These are phyloP conservation scores for Temnopleurus reevesii DNA, from an alignment of 53 echinoderm and acorn worm genomes.

Conservation along the genomic window DNA sequence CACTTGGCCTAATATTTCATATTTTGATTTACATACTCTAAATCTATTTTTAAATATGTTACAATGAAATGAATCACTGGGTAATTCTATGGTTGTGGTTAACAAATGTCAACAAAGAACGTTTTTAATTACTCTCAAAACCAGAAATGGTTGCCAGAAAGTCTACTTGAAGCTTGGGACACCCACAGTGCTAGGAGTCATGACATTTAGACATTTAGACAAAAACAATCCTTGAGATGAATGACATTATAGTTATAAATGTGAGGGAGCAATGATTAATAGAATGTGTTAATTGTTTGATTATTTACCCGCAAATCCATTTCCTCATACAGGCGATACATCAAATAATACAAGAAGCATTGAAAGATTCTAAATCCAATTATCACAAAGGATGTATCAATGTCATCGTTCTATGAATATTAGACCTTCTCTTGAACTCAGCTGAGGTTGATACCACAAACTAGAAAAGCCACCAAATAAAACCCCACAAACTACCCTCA, in stretches of 20 bases:
- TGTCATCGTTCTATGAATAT: neutral
- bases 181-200: neutral
- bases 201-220: neutral
- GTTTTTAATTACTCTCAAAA: slow-evolving; percentile 33
- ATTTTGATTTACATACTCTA: neutral
- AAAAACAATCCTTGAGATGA: neutral
- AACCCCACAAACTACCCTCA: neutral
- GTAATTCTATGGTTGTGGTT: neutral
- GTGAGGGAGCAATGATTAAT: neutral
- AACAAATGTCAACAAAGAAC: neutral
- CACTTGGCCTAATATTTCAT: neutral
- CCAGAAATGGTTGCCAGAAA: neutral
- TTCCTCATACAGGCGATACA: slow-evolving; percentile 2
- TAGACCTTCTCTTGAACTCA: neutral
- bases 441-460: neutral
- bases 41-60: neutral
- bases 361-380: neutral
- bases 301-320: neutral
- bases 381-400: neutral
- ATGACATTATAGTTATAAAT: neutral
- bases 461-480: neutral
- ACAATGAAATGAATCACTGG: neutral
- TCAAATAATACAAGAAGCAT: neutral
- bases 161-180: neutral
- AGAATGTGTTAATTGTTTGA: neutral